Evolutionary conservation across 2,113 vertebrate species (phyloP).

Genomic region (Recurvirostra avosetta): DNA sequence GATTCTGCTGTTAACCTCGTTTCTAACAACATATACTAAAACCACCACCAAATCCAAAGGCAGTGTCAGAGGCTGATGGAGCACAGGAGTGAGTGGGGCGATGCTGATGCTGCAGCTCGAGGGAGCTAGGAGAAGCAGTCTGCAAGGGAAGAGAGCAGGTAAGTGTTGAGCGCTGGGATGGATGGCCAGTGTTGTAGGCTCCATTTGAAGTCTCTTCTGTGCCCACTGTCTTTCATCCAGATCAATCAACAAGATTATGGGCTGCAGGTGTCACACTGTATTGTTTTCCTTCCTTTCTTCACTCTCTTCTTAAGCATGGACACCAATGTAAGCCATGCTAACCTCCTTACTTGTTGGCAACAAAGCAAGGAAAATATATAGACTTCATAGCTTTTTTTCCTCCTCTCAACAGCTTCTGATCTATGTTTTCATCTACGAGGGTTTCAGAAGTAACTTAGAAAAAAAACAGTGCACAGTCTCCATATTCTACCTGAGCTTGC

Average conservation of each 20-base stretch:
- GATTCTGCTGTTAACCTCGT: neutral
- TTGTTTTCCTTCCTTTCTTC: neutral
- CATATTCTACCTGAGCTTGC: neutral
- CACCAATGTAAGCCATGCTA: neutral
- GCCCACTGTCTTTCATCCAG: neutral
- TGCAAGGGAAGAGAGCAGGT: neutral
- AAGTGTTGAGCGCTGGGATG: neutral
- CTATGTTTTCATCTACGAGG: neutral
- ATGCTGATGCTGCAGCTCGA: neutral
- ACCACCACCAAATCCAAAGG: neutral
- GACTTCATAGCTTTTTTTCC: neutral
- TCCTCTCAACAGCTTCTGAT: neutral
- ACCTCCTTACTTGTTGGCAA: neutral
- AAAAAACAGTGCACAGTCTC: neutral
- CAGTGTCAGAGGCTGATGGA: neutral
- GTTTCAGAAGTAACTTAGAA: neutral
- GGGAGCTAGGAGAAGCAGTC: neutral
- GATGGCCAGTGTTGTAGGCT: neutral
- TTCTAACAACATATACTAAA: neutral
- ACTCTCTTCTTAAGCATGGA: neutral
- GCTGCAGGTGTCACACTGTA: neutral
- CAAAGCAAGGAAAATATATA: neutral
- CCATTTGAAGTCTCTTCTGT: neutral
- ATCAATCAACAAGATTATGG: neutral
- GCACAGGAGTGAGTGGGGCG: rapidly evolving